A percentile compares a stretch with the other conserved stretches of the same genome.
Conservation (phyloP, 2,888 invertebrate species). For the Drosophila colorata region DNA sequence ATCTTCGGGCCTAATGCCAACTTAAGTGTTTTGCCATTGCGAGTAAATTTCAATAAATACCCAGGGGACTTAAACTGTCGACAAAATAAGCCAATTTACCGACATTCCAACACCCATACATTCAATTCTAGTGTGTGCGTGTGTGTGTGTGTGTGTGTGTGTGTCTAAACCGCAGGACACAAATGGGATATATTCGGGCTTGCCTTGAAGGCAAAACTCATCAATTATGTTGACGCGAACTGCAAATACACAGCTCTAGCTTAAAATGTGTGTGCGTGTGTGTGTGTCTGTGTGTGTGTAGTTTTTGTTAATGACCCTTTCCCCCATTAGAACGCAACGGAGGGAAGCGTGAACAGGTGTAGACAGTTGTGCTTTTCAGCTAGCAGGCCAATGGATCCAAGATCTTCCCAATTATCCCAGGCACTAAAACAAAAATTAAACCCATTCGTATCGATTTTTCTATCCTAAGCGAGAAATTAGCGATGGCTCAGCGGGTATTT, state of each 20-base stretch:
- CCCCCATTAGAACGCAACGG: neutral
- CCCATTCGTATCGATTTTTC: no score
- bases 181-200: conserved; percentile 52
- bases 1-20: conserved; percentile 50
- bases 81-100: conserved; percentile 79
- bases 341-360: conserved; percentile 20
- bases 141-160: conserved; percentile 20
- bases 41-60: conserved; percentile 79
- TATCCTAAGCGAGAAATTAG: no score
- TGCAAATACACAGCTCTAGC: conserved; percentile 24
- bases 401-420: no score
- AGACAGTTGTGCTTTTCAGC: neutral
- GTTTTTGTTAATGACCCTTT: conserved; percentile 58
- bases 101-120: conserved; percentile 31
- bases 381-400: neutral
- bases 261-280: neutral
- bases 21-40: conserved; percentile 75
- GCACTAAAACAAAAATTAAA: no score
- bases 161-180: conserved; percentile 58
- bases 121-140: conserved; percentile 13
- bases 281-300: conserved; percentile 4
- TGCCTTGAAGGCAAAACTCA: conserved; percentile 62
- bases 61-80: conserved; percentile 74
- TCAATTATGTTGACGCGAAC: conserved; percentile 77
- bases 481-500: no score